A percentile compares a stretch with the other conserved stretches of the same genome.
Evolutionary conservation across 1,140 invertebrate genomes (phyloP).

Genomic region (Pseudomyrmex cubaensis): DNA sequence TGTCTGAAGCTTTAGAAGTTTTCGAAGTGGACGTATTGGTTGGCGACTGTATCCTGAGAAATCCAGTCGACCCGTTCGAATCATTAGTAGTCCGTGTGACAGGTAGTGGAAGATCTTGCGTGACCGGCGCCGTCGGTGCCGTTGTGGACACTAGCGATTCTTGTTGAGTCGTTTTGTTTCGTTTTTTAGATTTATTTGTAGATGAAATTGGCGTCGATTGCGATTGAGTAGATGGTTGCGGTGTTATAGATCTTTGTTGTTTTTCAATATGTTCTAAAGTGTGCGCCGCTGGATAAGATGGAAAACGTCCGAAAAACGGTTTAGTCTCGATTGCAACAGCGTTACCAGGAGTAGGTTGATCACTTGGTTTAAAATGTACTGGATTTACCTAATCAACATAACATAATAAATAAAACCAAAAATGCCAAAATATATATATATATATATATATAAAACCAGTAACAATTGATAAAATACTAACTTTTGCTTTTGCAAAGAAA

Average conservation of each 20-base stretch:
- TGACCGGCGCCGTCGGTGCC: constrained; percentile 54
- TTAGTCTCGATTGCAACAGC: constrained; percentile 83
- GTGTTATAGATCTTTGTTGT: constrained; percentile 91
- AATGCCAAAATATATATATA: not conserved
- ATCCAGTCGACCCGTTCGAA: constrained; percentile 77
- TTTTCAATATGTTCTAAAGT: constrained; percentile 95
- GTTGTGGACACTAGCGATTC: constrained; percentile 70
- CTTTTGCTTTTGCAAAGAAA: constrained; percentile 93
- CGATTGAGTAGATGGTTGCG: constrained; percentile 82
- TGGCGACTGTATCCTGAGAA: constrained; percentile 84
- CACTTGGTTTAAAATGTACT: constrained; percentile 80
- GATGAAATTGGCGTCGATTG: constrained; percentile 64
- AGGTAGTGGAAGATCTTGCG: constrained; percentile 66
- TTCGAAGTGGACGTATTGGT: constrained; percentile 66
- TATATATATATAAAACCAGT: too few relatives aligned
- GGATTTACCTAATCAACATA: constrained; percentile 78
- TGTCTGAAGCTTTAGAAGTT: constrained; percentile 66
- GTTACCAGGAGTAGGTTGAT: constrained; percentile 83
- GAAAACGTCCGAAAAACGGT: constrained; percentile 88
- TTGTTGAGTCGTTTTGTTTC: constrained; percentile 69
- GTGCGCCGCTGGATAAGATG: constrained; percentile 92
- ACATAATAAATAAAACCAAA: constrained; percentile 18
- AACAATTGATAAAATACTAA: constrained; percentile 74
- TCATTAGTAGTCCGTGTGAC: constrained; percentile 70
- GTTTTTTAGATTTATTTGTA: constrained; percentile 75